Conservation (phyloP, 2,113 vertebrate genomes). For the Crotophaga sulcirostris region DNA sequence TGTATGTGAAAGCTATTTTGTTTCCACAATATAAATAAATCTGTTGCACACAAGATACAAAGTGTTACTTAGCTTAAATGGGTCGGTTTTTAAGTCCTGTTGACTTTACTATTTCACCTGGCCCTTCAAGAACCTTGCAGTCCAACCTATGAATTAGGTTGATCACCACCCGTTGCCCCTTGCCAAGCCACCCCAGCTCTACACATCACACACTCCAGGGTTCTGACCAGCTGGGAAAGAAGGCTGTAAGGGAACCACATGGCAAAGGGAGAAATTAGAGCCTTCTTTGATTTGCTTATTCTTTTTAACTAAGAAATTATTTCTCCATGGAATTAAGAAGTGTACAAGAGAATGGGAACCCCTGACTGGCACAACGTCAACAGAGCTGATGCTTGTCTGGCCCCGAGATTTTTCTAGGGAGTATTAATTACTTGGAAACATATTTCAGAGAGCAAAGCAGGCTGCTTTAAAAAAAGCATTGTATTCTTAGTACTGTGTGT, state of each 20-base stretch:
- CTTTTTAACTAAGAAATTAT: not conserved
- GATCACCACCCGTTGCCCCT: accelerated
- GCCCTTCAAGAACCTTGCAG: not conserved
- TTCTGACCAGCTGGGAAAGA: not conserved
- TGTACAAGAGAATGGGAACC: not conserved
- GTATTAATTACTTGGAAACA: not conserved
- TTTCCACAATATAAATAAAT: not conserved
- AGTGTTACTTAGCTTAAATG: not conserved
- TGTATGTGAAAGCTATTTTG: not conserved
- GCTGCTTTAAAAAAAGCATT: not conserved
- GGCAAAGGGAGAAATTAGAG: not conserved
- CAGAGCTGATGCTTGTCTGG: not conserved
- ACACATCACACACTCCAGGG: not conserved
- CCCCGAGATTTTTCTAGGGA: not conserved
- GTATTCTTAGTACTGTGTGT: not conserved
- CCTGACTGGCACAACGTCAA: not conserved
- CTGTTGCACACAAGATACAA: not conserved
- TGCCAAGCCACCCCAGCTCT: not conserved
- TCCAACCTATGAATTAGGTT: not conserved
- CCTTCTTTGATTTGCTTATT: not conserved
- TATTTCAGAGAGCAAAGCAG: not conserved
- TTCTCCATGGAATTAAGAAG: not conserved
- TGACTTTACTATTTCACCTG: not conserved
- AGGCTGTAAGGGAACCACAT: accelerated
- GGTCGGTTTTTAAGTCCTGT: not conserved